A percentile compares a stretch with the other conserved stretches of the same genome.
These are phyloP conservation scores for Conus ventricosus DNA, from an alignment of 1,140 invertebrate species.

Conservation along the genomic window DNA sequence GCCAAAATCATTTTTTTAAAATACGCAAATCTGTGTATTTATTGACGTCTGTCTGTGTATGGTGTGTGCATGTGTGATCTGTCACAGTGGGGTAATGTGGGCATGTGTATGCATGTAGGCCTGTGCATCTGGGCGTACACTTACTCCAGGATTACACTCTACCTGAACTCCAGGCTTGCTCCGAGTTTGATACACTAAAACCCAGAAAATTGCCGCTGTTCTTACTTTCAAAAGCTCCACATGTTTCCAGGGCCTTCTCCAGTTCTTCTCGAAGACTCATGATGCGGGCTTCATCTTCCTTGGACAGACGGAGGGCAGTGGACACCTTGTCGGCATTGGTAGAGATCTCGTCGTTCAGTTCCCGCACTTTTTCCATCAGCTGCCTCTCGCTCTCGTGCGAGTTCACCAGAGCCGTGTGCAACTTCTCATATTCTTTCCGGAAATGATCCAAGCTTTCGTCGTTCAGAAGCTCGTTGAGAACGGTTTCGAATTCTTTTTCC, in stretches of 20 bases:
- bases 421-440: conserved; percentile 22
- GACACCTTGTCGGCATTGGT: conserved; percentile 23
- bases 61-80: neutral
- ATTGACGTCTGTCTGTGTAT: neutral
- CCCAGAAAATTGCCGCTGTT: too few relatives aligned
- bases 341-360: conserved; percentile 13
- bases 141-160: too few relatives aligned
- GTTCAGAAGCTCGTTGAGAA: conserved; percentile 4
- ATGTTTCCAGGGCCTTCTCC: conserved; percentile 26
- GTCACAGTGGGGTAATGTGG: neutral
- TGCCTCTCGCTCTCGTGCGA: conserved; percentile 25
- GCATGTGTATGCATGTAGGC: neutral
- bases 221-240: conserved; percentile 16
- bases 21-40: too few relatives aligned
- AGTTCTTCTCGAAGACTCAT: neutral
- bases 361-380: conserved; percentile 21
- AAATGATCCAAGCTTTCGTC: conserved; percentile 26
- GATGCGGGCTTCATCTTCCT: conserved; percentile 18
- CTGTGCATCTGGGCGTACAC: neutral
- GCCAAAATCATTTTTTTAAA: too few relatives aligned
- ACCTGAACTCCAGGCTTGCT: too few relatives aligned
- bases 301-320: conserved; percentile 3
- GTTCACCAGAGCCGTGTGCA: conserved; percentile 18
- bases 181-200: too few relatives aligned
- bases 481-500: conserved; percentile 29